phyloP scores from a whole-genome alignment of 37 sponge, comb jelly and placozoan species.

The Oscarella lobularis region DNA sequence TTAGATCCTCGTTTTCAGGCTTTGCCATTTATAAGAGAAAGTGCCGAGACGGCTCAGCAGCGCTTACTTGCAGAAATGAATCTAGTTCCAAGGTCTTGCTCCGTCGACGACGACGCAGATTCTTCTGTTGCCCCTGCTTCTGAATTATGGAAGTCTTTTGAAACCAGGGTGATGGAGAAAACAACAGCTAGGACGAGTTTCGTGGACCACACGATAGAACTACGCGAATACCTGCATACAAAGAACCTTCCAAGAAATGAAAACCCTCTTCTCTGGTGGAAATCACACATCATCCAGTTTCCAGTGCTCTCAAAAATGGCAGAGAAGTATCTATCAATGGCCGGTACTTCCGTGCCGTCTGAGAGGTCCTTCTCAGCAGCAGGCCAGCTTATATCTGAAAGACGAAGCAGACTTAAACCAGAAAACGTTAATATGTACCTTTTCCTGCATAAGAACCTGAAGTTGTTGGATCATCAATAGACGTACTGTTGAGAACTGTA shows the following conservation, averaged over 20 bases:
- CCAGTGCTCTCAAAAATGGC: not conserved
- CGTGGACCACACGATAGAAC: conserved; percentile 4
- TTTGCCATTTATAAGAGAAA: not conserved
- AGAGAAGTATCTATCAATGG: conserved; percentile 1
- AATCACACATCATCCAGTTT: not conserved
- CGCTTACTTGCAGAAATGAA: not conserved
- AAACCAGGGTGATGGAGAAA: no score
- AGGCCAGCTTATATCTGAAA: not conserved
- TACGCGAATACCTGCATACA: not conserved
- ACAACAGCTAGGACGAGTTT: not conserved
- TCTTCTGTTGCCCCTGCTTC: no score
- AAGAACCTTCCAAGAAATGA: not conserved
- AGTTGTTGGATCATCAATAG: no score
- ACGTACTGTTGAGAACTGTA: no score
- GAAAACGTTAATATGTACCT: not conserved
- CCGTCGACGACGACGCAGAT: no score
- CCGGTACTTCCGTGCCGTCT: conserved; percentile 10
- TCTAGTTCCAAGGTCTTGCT: no score
- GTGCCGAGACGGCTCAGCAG: not conserved
- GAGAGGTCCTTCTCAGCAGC: conserved; percentile 8
- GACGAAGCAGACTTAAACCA: not conserved
- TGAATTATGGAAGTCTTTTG: no score
- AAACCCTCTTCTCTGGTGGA: not conserved
- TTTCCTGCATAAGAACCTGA: not conserved
- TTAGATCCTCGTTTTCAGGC: conserved; percentile 19